Evolutionary conservation across 2,888 invertebrate genomes (phyloP).

Genomic region (Thymelicus lineola): DNA sequence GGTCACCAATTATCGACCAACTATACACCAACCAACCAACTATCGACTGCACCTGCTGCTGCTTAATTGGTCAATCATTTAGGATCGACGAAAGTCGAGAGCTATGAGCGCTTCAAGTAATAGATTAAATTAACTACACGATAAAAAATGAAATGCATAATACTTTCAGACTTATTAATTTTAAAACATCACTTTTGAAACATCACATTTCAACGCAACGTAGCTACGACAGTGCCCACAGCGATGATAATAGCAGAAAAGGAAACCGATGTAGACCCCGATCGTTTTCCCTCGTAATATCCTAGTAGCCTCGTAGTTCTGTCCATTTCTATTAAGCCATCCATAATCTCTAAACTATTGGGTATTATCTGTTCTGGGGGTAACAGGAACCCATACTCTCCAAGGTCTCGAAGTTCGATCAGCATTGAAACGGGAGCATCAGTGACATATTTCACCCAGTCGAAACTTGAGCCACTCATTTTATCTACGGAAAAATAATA

Average conservation of each 20-base stretch:
- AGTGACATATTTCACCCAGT: slow-evolving; percentile 84
- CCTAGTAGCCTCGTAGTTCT: slow-evolving; percentile 61
- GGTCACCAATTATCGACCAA: too few relatives aligned
- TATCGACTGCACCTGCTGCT: too few relatives aligned
- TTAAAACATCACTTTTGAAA: too few relatives aligned
- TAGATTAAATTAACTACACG: too few relatives aligned
- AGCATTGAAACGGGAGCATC: slow-evolving; percentile 83
- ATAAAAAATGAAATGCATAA: too few relatives aligned
- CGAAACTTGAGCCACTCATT: slow-evolving; percentile 82
- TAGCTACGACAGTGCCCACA: slow-evolving; percentile 46
- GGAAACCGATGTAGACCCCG: slow-evolving; percentile 44
- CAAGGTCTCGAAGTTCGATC: slow-evolving; percentile 86
- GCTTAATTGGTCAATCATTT: too few relatives aligned
- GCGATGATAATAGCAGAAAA: slow-evolving; percentile 49
- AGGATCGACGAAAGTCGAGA: too few relatives aligned
- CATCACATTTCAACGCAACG: neutral
- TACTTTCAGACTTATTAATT: too few relatives aligned
- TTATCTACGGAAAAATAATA: slow-evolving; percentile 60
- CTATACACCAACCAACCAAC: too few relatives aligned
- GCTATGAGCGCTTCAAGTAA: too few relatives aligned
- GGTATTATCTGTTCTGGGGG: slow-evolving; percentile 81
- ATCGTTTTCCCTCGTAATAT: slow-evolving; percentile 53
- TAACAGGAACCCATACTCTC: slow-evolving; percentile 84
- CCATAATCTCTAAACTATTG: slow-evolving; percentile 86
- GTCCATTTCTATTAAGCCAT: slow-evolving; percentile 78